These are phyloP conservation scores for Paramacrobiotus metropolitanus DNA, from an alignment of 1,140 invertebrate species.

Conservation along the genomic window DNA sequence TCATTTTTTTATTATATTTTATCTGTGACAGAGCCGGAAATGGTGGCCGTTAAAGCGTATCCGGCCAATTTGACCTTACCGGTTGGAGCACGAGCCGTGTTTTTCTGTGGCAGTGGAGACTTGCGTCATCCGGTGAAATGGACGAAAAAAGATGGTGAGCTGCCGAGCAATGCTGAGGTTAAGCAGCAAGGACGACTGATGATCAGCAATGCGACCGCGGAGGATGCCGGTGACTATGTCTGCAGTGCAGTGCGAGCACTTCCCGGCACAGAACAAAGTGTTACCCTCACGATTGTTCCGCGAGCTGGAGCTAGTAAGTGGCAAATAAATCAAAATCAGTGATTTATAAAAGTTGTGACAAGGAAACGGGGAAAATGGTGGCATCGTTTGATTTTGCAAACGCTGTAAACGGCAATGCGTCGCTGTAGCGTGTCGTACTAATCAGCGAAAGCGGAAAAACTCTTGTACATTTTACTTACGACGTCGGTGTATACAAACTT, in stretches of 20 bases:
- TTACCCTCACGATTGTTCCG: too few species aligned
- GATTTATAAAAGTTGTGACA: too few species aligned
- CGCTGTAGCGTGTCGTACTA: too few species aligned
- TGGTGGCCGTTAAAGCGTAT: not conserved
- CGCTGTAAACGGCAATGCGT: too few species aligned
- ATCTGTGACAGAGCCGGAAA: not conserved
- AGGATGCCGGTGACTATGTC: not conserved
- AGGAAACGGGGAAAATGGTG: too few species aligned
- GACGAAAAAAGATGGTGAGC: not conserved
- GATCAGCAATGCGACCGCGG: not conserved
- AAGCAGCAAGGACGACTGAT: not conserved
- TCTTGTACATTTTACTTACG: too few species aligned
- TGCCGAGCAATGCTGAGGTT: not conserved
- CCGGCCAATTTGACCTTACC: not conserved
- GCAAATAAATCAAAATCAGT: too few species aligned
- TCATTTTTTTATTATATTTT: constrained; percentile 6
- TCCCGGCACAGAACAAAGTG: not conserved
- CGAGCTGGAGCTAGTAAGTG: too few species aligned
- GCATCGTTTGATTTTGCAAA: too few species aligned
- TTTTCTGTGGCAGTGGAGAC: not conserved
- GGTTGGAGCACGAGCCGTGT: not conserved
- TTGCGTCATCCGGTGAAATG: not conserved
- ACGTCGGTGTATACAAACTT: too few species aligned
- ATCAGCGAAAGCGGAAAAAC: too few species aligned
- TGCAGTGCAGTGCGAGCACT: not conserved